Evolutionary conservation across 2,797 vertebrate species (phyloP).

Genomic region (Neoniphon sammara): DNA sequence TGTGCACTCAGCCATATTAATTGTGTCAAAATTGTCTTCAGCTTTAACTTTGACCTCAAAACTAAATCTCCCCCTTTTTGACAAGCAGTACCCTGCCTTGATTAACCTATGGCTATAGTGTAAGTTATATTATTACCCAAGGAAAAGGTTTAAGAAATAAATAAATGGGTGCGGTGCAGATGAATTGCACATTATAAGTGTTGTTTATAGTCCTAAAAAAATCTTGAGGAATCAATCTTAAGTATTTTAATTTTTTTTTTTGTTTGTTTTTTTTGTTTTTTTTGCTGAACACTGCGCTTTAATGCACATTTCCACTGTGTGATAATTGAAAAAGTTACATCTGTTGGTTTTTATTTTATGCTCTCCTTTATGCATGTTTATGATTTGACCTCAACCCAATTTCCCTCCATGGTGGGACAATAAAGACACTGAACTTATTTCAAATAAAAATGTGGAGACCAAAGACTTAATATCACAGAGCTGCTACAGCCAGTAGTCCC

Average conservation of each 20-base stretch:
- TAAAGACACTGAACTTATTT: slow-evolving; percentile 10
- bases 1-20: slow-evolving; percentile 11
- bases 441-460: slow-evolving; percentile 15
- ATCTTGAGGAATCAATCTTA: slow-evolving; percentile 23
- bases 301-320: too few species aligned
- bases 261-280: slow-evolving; percentile 53
- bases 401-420: too few species aligned
- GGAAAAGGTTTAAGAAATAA: slow-evolving; percentile 15
- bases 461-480: slow-evolving; percentile 26
- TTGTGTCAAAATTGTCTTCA: neutral
- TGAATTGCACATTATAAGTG: neutral
- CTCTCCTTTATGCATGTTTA: too few species aligned
- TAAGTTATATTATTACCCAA: slow-evolving; percentile 5
- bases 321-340: too few species aligned
- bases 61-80: too few species aligned
- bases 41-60: too few species aligned
- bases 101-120: too few species aligned
- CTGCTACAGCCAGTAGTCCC: slow-evolving; percentile 8
- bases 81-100: too few species aligned
- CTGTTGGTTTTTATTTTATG: too few species aligned
- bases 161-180: neutral
- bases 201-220: neutral
- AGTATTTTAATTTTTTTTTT: neutral
- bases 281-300: too few species aligned
- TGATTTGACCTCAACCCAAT: too few species aligned